Evolutionary conservation across 2,888 invertebrate species (phyloP).

Genomic region (Melitaea athalia): DNA sequence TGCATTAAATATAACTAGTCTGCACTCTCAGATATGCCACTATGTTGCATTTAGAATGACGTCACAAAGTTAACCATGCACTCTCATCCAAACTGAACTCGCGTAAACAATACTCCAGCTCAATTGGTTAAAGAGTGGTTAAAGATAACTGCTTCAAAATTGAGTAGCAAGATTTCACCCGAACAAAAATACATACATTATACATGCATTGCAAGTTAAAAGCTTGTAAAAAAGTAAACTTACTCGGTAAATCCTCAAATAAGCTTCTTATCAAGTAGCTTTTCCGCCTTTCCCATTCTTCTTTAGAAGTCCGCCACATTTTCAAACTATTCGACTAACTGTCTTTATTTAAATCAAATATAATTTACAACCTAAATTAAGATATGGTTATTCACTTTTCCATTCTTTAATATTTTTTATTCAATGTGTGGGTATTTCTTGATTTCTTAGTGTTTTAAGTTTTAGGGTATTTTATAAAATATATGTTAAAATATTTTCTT

Average conservation of each 20-base stretch:
- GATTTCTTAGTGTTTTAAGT: neutral
- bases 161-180: too few relatives aligned
- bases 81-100: too few relatives aligned
- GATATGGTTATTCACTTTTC: neutral
- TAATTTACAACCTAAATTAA: neutral
- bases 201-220: too few relatives aligned
- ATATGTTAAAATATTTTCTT: neutral
- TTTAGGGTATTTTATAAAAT: too few relatives aligned
- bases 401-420: neutral
- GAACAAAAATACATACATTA: too few relatives aligned
- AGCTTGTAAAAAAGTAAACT: conserved; percentile 9
- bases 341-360: conserved; percentile 34
- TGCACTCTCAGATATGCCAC: too few relatives aligned
- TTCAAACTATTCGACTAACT: neutral
- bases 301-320: conserved; percentile 21
- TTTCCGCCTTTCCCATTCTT: conserved; percentile 30
- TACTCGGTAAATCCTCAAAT: conserved; percentile 30
- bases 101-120: too few relatives aligned
- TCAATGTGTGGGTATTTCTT: neutral
- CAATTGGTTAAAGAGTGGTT: too few relatives aligned
- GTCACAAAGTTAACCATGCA: too few relatives aligned
- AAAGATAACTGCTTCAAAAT: too few relatives aligned
- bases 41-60: too few relatives aligned
- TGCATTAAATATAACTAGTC: too few relatives aligned
- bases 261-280: conserved; percentile 29